Evolutionary conservation across 1,140 invertebrate genomes (phyloP).

Genomic region (Trinorchestia longiramus): DNA sequence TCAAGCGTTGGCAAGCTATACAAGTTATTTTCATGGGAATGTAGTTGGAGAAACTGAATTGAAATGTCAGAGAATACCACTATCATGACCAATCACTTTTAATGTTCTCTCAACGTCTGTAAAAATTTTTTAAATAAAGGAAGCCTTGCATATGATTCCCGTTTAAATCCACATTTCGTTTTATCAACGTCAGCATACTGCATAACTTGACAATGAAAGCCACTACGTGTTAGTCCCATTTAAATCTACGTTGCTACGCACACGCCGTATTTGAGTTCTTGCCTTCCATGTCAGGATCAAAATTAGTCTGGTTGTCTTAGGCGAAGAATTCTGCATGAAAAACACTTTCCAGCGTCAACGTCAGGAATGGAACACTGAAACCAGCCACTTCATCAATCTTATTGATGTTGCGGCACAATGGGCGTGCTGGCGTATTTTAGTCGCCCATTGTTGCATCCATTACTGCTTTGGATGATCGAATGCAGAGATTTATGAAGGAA

Average conservation of each 20-base stretch:
- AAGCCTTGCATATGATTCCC: too few species aligned
- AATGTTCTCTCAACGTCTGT: not conserved
- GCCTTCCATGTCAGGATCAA: not conserved
- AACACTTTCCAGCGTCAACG: not conserved
- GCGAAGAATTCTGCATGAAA: not conserved
- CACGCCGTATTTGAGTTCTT: not conserved
- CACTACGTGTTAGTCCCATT: not conserved
- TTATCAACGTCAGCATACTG: too few species aligned
- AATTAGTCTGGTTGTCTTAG: not conserved
- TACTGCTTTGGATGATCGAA: constrained; percentile 51
- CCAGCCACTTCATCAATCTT: constrained; percentile 30
- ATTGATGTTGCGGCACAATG: constrained; percentile 23
- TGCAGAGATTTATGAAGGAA: constrained; percentile 41
- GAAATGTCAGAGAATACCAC: not conserved
- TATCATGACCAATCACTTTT: not conserved
- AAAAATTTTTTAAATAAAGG: too few species aligned
- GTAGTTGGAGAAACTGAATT: not conserved
- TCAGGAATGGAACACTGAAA: not conserved
- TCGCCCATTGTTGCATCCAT: constrained; percentile 45
- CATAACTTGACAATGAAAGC: too few species aligned
- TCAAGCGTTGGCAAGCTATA: too few species aligned
- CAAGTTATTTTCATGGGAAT: not conserved
- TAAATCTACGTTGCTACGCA: not conserved
- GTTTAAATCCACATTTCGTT: too few species aligned
- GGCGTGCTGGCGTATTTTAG: constrained; percentile 36